Base-by-base conservation (phyloP, 1,140 invertebrate genomes). In the Artemia franciscana region DNA sequence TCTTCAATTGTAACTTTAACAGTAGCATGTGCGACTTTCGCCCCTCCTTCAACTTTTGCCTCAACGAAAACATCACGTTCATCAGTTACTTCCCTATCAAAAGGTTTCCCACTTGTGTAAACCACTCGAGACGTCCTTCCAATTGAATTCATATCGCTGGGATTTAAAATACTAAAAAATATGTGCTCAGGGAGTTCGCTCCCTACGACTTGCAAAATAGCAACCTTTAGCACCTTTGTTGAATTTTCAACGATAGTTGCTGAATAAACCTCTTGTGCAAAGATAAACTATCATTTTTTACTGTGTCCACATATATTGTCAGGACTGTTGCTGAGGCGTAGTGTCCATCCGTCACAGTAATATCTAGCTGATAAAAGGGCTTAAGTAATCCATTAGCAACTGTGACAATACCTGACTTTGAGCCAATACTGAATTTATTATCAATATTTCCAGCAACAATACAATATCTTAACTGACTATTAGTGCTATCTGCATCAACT, bases 91-190 rank as follows among this genome's bases (percentile, higher is more conserved):
- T 95, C 92, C 58, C 92, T 75, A 73, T 96, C 92, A 72, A 92
- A 87, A 66, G 82, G 77, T 59, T 78, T 73, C 0, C 88, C 88
- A 4, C 86, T 88, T 4, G 88, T 91, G 67, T 81, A 79, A 59
- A 91, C 83, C 5, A 83, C 86, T 23, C 89, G 91, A 18, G 91
- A 93, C n/a, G 88, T 90, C 18, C 75, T 68, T 24, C 92, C 89
- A 70, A 98, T 92, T 60, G 79, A 78, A 72, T 98, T 98, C 75
- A 90, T 82, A 60, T 84, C 79, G 0, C 83, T 85, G 0, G 90
- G 89, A 78, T 96, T 95, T 2, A 94, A 75, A 62, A 95, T 88
- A 39, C 76, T 76, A 72, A 92, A 97, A 65, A 83, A 77, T 0
- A 95, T 74, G 71, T 94, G 87, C 71, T 95, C 89, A 71, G 91